Conservation (phyloP, 1,140 invertebrate genomes). For the Drosophila miranda region DNA sequence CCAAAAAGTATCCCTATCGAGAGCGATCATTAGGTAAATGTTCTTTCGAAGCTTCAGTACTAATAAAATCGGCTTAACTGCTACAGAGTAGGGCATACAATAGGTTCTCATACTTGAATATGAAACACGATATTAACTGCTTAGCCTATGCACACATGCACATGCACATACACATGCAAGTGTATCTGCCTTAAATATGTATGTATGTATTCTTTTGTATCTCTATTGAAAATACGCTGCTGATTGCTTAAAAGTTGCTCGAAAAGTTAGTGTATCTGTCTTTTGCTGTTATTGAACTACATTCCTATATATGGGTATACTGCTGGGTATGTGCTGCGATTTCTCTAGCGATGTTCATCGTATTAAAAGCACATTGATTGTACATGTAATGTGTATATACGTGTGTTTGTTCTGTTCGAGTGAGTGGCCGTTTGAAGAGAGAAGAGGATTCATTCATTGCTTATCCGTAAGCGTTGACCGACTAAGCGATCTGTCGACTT, state of each 20-base stretch:
- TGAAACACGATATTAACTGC: conserved; percentile 71
- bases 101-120: conserved; percentile 39
- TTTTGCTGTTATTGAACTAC: conserved; percentile 1
- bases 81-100: conserved; percentile 51
- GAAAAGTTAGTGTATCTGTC: conserved; percentile 66
- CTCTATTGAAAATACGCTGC: conserved; percentile 48
- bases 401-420: conserved; percentile 8
- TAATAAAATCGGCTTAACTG: conserved; percentile 55
- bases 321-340: conserved; percentile 49
- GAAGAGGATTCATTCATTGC: conserved; percentile 3
- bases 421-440: conserved; percentile 11
- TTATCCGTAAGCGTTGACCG: too few relatives aligned
- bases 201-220: conserved; percentile 20
- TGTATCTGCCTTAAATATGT: conserved; percentile 1
- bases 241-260: conserved; percentile 79
- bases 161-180: conserved; percentile 14
- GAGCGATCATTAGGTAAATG: conserved; percentile 21
- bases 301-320: conserved; percentile 34
- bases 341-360: conserved; percentile 60
- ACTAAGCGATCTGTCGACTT: conserved; percentile 19
- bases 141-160: conserved; percentile 25
- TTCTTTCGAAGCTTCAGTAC: conserved; percentile 15
- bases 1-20: conserved; percentile 26
- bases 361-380: conserved; percentile 68
- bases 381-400: conserved; percentile 23